phyloP scores from a whole-genome alignment of 2,797 vertebrate species.

The Urocyon cinereoargenteus region DNA sequence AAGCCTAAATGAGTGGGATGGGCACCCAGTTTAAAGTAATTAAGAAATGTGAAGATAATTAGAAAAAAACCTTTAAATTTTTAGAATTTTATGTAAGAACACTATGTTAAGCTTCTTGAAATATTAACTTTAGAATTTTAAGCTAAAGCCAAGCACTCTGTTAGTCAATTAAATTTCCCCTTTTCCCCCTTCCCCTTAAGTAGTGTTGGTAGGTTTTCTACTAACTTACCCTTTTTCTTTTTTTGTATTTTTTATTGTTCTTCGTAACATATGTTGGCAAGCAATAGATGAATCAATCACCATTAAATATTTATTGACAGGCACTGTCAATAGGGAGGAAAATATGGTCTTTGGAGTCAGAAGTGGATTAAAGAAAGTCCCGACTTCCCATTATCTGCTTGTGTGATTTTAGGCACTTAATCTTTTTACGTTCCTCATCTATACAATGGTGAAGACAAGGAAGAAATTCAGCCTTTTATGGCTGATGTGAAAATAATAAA shows the following conservation, averaged over 20 bases:
- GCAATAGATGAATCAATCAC: background rate
- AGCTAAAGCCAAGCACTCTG: background rate
- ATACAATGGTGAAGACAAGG: background rate
- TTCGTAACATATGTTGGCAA: background rate
- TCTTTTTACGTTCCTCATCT: background rate
- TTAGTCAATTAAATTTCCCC: background rate
- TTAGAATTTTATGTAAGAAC: background rate
- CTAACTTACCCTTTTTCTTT: background rate
- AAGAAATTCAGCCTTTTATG: background rate
- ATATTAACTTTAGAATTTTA: conserved; percentile 18
- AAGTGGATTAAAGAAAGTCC: background rate
- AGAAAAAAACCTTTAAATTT: background rate
- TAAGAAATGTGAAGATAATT: background rate
- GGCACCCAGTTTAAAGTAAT: background rate
- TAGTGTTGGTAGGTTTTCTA: background rate
- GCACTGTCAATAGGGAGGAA: background rate
- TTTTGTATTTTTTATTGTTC: background rate
- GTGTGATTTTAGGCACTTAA: background rate
- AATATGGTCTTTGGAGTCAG: background rate
- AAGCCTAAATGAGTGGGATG: background rate
- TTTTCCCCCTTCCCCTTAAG: background rate
- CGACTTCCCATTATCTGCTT: background rate
- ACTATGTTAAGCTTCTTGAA: background rate
- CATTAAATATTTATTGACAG: background rate
- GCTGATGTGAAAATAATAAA: background rate